Evolutionary conservation across 2,797 vertebrate genomes (phyloP), one percentile per base, ranked within the genome.

Genomic region (Centroberyx gerrardi): DNA sequence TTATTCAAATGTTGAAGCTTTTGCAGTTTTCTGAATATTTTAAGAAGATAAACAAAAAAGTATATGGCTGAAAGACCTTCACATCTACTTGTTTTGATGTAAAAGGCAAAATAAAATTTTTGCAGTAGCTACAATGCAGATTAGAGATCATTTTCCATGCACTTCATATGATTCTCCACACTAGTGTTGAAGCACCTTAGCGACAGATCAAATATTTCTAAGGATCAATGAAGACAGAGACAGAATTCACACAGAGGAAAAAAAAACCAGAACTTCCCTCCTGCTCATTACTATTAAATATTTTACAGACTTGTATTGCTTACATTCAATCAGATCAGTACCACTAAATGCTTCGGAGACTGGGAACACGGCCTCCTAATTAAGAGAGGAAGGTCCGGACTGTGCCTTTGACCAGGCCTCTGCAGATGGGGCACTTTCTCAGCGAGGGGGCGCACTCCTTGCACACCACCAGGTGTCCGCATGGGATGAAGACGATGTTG

Each of bases 401-500:
- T 0, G 98, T 99, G 59, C 98, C 98, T 91, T 99, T 99, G 51
- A 99, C 98, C 64, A 97, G 96, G 10, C 97, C 97, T 91, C 98
- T 95, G 86, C 98, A 99, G 83, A 99, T 99, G 0, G 98, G 98
- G 70, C 98, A 99, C 84, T 98, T 99, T 67, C 97, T 90, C 40
- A 99, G 94, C 2, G 98, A 98, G 0, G 98, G 97, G 0, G 98
- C 98, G 18, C 98, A 99, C 70, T 99, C 98, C 89, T 97, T 98
- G 78, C 98, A 99, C 36, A 99, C 98, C 60, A 99, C 98, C 86
- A 99, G 94, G 85, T 99, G 98, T 82, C 98, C 98, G 81, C 98
- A 99, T 0, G 98, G 98, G 86, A 99, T 99, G 89, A 99, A 99
- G 68, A 99, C 98, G 12, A 99, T 96, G 87, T 97, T 99, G 81